Evolutionary conservation across 1,140 invertebrate species (phyloP), one percentile per base, ranked within the genome.

Genomic region (Lucilia cuprina): DNA sequence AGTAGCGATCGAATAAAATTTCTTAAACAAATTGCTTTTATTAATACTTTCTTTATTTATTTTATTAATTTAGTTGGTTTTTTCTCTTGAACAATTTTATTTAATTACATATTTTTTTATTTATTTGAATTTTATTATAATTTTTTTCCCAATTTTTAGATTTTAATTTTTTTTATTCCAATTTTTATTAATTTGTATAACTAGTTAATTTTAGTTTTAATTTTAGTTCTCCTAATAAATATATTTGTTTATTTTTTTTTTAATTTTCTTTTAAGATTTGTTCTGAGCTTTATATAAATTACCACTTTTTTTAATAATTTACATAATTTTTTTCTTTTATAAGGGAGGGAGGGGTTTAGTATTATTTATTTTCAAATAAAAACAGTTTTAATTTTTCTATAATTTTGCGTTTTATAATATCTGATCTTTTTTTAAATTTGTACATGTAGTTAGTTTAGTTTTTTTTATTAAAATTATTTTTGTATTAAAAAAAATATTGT

Each of bases 161-260:
- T 70, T 21, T n/a, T n/a, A n/a, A n/a, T n/a, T 2, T 14, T 60
- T 60, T 60, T 70, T 70, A 70, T 12, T 12, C 19, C 65, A 70
- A 70, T 19, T 70, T 25, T 70, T 2, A 70, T 70, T 2, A 70
- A 70, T 70, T 70, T 70, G 65, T 70, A 70, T 70, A 70, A 70
- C 60, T 70, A 70, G 19, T 0, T 55, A n/a, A 30, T 78, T 78
- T 41, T 41, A 70, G 13, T 60, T 60, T n/a, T 60, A 60, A 2
- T n/a, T 77, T 77, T 34, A 41, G 25, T 35, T 35, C 85, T 74
- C 10, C 41, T 41, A 41, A 41, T 41, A 41, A 41, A 41, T 41
- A 41, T 41, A 41, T 82, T 65, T 85, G 49, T 86, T 84, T 82
- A 84, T 70, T 80, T 82, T 83, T 70, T 85, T 85, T 87, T 14